Percentiles rank a stretch among this genome's conserved stretches.
Conservation (phyloP, 2,113 vertebrate species). For the Scophthalmus maximus region DNA sequence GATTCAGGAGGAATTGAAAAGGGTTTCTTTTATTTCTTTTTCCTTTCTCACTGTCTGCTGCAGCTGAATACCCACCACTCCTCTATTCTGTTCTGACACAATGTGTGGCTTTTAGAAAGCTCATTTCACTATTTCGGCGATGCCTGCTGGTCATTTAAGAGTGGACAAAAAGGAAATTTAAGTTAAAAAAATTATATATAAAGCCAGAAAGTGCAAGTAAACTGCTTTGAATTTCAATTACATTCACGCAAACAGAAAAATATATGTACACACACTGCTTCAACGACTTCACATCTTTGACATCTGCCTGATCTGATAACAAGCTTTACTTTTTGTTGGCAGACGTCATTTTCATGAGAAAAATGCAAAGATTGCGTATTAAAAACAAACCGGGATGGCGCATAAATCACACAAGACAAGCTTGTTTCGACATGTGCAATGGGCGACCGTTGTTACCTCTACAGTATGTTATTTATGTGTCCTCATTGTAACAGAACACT, state of each 20-base stretch:
- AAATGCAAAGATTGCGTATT: background rate
- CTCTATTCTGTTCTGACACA: slow-evolving; percentile 52
- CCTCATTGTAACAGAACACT: background rate
- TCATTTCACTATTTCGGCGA: slow-evolving; percentile 58
- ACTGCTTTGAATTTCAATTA: slow-evolving; percentile 1
- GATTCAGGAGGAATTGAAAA: slow-evolving; percentile 42
- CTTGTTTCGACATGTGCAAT: background rate
- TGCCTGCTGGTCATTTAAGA: slow-evolving; percentile 40
- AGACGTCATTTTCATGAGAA: background rate
- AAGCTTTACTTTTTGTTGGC: background rate
- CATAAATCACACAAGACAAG: background rate
- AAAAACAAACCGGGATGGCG: background rate
- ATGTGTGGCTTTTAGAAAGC: slow-evolving; percentile 60
- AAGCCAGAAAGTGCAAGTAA: slow-evolving; percentile 1
- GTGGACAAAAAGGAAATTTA: slow-evolving; percentile 14
- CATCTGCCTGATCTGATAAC: background rate
- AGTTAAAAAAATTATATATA: slow-evolving; percentile 13
- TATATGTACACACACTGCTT: too few relatives aligned
- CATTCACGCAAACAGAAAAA: background rate
- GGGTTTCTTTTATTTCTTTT: background rate
- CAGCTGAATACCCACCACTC: slow-evolving; percentile 49
- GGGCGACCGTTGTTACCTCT: background rate
- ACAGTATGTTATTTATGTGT: background rate
- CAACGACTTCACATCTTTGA: too few relatives aligned
- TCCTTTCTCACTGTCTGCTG: slow-evolving; percentile 38